Evolutionary conservation across 2,797 vertebrate genomes (phyloP), one percentile per base, ranked within the genome.

Genomic region (Pampus argenteus): DNA sequence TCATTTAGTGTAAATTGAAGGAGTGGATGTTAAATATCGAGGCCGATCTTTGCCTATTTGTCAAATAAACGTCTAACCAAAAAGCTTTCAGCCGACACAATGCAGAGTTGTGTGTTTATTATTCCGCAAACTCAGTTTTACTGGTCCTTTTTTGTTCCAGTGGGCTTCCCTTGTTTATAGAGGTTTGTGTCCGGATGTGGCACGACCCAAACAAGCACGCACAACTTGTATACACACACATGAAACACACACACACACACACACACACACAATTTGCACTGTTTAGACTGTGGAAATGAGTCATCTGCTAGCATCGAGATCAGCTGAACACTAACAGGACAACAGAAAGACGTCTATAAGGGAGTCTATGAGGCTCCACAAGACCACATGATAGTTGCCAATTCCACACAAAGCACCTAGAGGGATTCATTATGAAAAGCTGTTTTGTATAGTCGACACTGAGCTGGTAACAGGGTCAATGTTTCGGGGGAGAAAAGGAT

Each of bases 101-200:
- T 40, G 68, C 73, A 47, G 66, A 72, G 66, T 58, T 69, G 76
- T 50, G 60, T 84, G 86, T 91, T 92, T 90, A 88, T 86, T 81
- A 87, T 87, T 84, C 78, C 50, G 63, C 74, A 76, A 84, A 87
- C 88, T 90, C 77, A 75, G 74, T 84, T 85, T 83, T 84, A 86
- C 85, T 71, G 73, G 78, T 47, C 44, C 75, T 82, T 74, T 74
- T 88, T 79, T 87, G 82, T 86, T 91, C 75, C 85, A 89, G 67
- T 57, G 86, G 90, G 90, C 86, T 92, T 92, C 85, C 90, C 90
- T 87, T 91, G 88, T 93, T 93, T 92, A 75, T 67, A 87, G 77
- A 84, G 69, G 74, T 81, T 75, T 87, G 88, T 34, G 77, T 82
- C 90, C 84, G 85, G 90, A 89, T 89, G 87, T 87, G 89, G 88